Evolutionary conservation across 2,797 vertebrate genomes (phyloP), one percentile per base, ranked within the genome.

Genomic region (Loriculus beryllinus): DNA sequence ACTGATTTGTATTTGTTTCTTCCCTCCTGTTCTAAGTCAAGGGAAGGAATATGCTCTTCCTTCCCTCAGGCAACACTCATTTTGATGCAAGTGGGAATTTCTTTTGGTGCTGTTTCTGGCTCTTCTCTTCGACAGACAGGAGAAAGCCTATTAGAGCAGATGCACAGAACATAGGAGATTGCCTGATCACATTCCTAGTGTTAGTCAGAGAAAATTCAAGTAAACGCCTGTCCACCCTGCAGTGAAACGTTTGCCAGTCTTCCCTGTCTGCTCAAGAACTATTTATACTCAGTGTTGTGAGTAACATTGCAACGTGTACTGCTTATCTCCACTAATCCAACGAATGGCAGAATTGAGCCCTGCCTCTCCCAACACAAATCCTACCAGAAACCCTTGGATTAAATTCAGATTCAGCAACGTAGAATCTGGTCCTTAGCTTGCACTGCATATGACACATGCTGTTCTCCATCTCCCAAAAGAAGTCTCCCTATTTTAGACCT

Each of bases 51-150:
- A 52, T 48, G 20, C 62, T 93, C 79, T 86, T 92, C 69, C 79
- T 91, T 83, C n/a, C 86, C 78, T 65, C 42, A 3, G 28, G 93
- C 86, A 92, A 72, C 31, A 39, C 12, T 93, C 79, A 88, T 93
- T 92, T 92, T 69, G 78, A 96, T 89, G 86, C 90, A 93, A 96
- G 86, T 18, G 57, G 90, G 92, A 92, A 95, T 94, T 91, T 87
- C 86, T 93, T 81, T 68, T 78, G 76, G 56, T 86, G 91, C 42
- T 79, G 82, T 90, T 93, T 72, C 76, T 93, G 52, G 79, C 82
- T 94, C 72, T 64, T 82, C 56, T 62, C 49, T 78, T 87, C 6
- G 0, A 69, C 64, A 94, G 90, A 87, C 82, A 85, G 90, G n/a
- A 90, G 60, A 86, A 33, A 22, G 47, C 48, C 94, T 92, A 88